Evolutionary conservation across 2,888 invertebrate genomes (phyloP).

Genomic region (Megaustenia siamemsis): DNA sequence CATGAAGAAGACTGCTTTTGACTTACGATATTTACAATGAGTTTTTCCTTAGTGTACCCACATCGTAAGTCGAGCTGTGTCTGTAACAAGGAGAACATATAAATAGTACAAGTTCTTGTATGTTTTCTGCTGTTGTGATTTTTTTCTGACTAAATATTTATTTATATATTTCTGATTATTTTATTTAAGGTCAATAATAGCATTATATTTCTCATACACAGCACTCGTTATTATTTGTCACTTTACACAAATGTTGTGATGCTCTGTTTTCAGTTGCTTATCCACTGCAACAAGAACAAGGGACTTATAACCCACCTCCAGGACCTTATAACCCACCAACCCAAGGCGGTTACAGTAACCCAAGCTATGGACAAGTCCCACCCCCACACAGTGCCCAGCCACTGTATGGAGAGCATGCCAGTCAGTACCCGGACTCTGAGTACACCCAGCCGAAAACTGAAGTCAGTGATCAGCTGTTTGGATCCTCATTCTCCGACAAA

Average conservation of each 20-base stretch:
- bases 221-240: neutral
- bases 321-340: neutral
- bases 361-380: neutral
- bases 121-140: no score
- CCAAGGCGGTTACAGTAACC: constrained; percentile 9
- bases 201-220: neutral
- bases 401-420: neutral
- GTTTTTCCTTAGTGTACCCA: no score
- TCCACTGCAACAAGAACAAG: neutral
- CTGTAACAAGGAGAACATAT: no score
- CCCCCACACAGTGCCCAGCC: neutral
- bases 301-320: neutral
- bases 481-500: constrained; percentile 71
- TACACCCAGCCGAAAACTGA: constrained; percentile 29
- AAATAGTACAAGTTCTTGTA: no score
- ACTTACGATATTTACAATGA: no score
- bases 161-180: no score
- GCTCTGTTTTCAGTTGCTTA: neutral
- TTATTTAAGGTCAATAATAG: no score
- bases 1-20: no score
- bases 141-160: no score
- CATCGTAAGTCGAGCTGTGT: no score
- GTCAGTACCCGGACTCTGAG: neutral
- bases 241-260: neutral
- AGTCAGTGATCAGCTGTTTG: neutral